A percentile compares a stretch with the other conserved stretches of the same genome.
These are phyloP conservation scores for Argyra leucocephala DNA, from an alignment of 2,888 invertebrate genomes.

Conservation along the genomic window DNA sequence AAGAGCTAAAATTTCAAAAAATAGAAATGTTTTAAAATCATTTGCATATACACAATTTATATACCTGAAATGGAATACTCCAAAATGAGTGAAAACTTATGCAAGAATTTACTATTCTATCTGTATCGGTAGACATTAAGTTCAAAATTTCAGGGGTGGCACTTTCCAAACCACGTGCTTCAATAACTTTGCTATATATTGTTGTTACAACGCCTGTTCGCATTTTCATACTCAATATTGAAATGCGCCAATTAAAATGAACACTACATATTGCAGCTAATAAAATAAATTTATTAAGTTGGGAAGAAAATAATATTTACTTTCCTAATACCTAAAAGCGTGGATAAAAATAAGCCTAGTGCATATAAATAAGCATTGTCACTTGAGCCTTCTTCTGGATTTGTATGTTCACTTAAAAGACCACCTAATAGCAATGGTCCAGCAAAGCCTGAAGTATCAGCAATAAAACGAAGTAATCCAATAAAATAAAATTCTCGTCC, in stretches of 20 bases:
- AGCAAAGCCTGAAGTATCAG: conserved; percentile 76
- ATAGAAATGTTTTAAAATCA: conserved; percentile 11
- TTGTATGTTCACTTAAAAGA: conserved; percentile 52
- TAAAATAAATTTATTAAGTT: conserved; percentile 23
- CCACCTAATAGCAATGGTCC: conserved; percentile 80
- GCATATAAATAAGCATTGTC: conserved; percentile 59
- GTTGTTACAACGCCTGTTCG: conserved; percentile 74
- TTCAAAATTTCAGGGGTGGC: conserved; percentile 83
- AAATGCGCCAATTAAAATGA: conserved; percentile 85
- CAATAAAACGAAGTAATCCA: conserved; percentile 69
- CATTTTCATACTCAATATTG: conserved; percentile 75
- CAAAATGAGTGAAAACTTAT: conserved; percentile 93
- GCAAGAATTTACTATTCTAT: conserved; percentile 90
- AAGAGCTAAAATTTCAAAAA: conserved; percentile 51
- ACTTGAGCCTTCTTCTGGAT: conserved; percentile 50
- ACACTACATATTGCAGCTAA: conserved; percentile 67
- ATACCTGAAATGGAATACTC: conserved; percentile 68
- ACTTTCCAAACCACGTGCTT: conserved; percentile 43
- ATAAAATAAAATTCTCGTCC: conserved; percentile 75
- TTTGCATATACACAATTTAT: conserved; percentile 13
- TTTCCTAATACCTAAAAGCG: conserved; percentile 57
- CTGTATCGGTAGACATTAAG: conserved; percentile 93
- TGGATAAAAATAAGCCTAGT: conserved; percentile 53
- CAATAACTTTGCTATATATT: conserved; percentile 55
- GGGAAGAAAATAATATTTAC: not conserved